Conservation (phyloP, 2,113 vertebrate species). For the Hydropotes inermis region DNA sequence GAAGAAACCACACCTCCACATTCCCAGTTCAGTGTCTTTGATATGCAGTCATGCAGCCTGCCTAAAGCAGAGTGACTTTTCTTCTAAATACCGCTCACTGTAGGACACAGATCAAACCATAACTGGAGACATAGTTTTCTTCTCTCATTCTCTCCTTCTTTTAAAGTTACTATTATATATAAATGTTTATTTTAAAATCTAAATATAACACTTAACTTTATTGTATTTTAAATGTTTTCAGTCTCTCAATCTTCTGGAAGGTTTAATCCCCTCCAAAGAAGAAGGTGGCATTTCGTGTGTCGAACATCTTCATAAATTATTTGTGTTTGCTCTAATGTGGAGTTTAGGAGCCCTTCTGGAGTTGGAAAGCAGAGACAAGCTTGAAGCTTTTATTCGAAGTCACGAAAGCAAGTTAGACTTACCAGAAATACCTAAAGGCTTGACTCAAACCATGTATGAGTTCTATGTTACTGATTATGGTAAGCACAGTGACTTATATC, state of each 20-base stretch:
- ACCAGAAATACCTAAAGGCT: slow-evolving; percentile 73
- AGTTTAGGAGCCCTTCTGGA: slow-evolving; percentile 85
- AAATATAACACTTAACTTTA: neutral
- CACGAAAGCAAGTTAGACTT: slow-evolving; percentile 78
- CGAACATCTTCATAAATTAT: slow-evolving; percentile 80
- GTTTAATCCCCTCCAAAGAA: slow-evolving; percentile 83
- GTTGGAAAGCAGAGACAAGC: slow-evolving; percentile 80
- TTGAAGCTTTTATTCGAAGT: slow-evolving; percentile 80
- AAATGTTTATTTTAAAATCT: neutral
- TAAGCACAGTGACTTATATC: slow-evolving; percentile 60
- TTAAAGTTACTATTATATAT: neutral
- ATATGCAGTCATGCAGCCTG: accelerated
- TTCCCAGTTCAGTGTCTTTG: neutral
- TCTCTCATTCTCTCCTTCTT: neutral
- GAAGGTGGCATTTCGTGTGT: slow-evolving; percentile 70
- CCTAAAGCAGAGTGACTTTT: neutral
- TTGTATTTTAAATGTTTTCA: slow-evolving; percentile 70
- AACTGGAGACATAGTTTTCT: neutral
- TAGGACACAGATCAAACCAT: neutral
- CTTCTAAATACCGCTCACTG: neutral
- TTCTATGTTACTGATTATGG: slow-evolving; percentile 80
- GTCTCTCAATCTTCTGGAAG: slow-evolving; percentile 85
- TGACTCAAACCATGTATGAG: slow-evolving; percentile 81
- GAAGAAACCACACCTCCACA: neutral
- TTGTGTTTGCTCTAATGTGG: slow-evolving; percentile 85